These are phyloP conservation scores for Trematocara variabile DNA, from an alignment of 2,113 vertebrate genomes.

Conservation along the genomic window DNA sequence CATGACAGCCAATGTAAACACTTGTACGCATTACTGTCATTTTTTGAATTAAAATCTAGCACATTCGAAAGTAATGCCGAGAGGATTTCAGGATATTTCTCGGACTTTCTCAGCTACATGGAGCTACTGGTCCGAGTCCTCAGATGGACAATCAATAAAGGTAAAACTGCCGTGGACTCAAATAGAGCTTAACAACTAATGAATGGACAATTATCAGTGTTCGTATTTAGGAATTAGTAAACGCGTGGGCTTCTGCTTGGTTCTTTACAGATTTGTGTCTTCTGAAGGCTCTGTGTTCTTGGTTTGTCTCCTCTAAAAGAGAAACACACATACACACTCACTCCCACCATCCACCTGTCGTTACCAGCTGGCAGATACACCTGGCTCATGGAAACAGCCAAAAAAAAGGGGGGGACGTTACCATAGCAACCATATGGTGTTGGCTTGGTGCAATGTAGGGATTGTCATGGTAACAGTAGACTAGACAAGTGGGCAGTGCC, in stretches of 20 bases:
- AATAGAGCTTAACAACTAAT: neutral
- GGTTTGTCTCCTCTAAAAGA: constrained; percentile 44
- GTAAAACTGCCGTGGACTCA: neutral
- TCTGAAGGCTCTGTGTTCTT: neutral
- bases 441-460: constrained; percentile 41
- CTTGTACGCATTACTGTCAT: neutral
- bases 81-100: neutral
- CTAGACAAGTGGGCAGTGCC: constrained; percentile 48
- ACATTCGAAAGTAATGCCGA: neutral
- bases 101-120: neutral
- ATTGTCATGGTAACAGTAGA: constrained; percentile 64
- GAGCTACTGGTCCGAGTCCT: neutral
- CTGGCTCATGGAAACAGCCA: constrained; percentile 52
- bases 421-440: constrained; percentile 68
- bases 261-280: neutral
- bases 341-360: constrained; percentile 68
- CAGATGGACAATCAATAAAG: neutral
- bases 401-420: constrained; percentile 24
- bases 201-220: neutral
- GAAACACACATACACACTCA: constrained; percentile 1
- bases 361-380: constrained; percentile 71
- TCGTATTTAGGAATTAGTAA: neutral
- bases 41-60: neutral
- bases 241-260: neutral
- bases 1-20: neutral